Base-by-base conservation (phyloP, 2,113 vertebrate species). In the Xyrauchen texanus region DNA sequence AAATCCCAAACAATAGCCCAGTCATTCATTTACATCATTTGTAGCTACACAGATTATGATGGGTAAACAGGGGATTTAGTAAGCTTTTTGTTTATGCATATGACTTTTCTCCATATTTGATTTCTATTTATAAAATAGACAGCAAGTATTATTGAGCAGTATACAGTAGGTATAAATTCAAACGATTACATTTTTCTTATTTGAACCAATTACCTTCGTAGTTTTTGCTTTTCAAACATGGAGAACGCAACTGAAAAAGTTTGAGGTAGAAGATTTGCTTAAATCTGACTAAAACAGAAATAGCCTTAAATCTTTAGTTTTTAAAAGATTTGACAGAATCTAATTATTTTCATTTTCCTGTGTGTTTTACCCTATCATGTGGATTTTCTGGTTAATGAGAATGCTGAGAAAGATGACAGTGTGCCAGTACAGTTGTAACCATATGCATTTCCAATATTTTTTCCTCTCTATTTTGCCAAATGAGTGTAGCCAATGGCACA, bases 401-500 rank as follows among this genome's bases (percentile, higher is more conserved):
- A 71, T 53, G 51, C 66, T 55, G 51, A 76, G 68, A 72, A 62
- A 21, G 53, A 67, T 60, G 63, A 42, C 60, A 77, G 55, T 57
- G 73, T 80, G 73, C 62, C 63, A 52, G 21, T 34, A 34, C 21
- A 34, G 60, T 53, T 71, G 51, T 44, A 69, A 42, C 78, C 53
- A 76, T 58, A 52, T 79, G 57, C 64, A 62, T 63, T 68, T n/a
- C 13, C 5, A 55, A 12, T 9, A 60, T 42, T 62, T 7, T 57
- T 79, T 42, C 5, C 10, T 53, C 16, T 68, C 8, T 63, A 9
- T 71, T 65, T 83, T 80, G 16, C 68, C 73, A 80, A 80, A 70
- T 60, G 8, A 8, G 21, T 34, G 21, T 34, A 3, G 21, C 21
- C 21, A 34, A 34, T 34, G 21, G 21, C 21, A 34, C 21, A 34